These are phyloP conservation scores for Lanistes nyassanus DNA, from an alignment of 1,140 invertebrate species.

Conservation along the genomic window DNA sequence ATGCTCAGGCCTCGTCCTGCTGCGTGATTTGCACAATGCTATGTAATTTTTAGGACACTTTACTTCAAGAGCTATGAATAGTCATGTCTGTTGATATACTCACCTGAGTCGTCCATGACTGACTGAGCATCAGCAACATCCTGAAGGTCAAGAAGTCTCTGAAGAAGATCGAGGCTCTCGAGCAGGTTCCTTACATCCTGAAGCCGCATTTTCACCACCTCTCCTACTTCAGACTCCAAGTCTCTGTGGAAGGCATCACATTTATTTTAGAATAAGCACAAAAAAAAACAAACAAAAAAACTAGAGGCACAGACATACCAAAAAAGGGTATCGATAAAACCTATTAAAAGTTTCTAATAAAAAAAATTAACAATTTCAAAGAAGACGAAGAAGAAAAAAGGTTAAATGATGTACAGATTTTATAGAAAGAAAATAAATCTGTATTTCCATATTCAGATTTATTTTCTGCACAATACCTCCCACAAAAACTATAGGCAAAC, in stretches of 20 bases:
- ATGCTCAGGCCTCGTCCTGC: background rate
- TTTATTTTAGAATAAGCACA: background rate
- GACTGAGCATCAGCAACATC: background rate
- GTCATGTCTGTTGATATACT: background rate
- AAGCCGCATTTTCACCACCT: conserved; percentile 10
- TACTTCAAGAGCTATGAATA: background rate
- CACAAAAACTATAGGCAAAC: too few relatives aligned
- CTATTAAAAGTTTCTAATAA: too few relatives aligned
- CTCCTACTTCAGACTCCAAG: conserved; percentile 10
- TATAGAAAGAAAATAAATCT: too few relatives aligned
- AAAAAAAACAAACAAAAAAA: too few relatives aligned
- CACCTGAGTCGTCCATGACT: conserved; percentile 35
- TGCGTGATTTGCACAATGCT: conserved; percentile 2
- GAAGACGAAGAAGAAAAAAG: too few relatives aligned
- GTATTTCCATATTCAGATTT: too few relatives aligned
- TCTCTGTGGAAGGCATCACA: conserved; percentile 2
- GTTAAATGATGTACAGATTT: too few relatives aligned
- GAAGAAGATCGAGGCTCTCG: conserved; percentile 17
- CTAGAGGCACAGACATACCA: too few relatives aligned
- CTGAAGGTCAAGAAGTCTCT: conserved; percentile 21
- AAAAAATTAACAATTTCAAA: too few relatives aligned
- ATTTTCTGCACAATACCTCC: too few relatives aligned
- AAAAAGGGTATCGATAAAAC: too few relatives aligned
- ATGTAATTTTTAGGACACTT: background rate
- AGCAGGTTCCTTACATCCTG: conserved; percentile 21